Percentiles rank a stretch among this genome's conserved stretches.
Conservation (phyloP, 2,888 invertebrate species). For the Hyposoter didymator region DNA sequence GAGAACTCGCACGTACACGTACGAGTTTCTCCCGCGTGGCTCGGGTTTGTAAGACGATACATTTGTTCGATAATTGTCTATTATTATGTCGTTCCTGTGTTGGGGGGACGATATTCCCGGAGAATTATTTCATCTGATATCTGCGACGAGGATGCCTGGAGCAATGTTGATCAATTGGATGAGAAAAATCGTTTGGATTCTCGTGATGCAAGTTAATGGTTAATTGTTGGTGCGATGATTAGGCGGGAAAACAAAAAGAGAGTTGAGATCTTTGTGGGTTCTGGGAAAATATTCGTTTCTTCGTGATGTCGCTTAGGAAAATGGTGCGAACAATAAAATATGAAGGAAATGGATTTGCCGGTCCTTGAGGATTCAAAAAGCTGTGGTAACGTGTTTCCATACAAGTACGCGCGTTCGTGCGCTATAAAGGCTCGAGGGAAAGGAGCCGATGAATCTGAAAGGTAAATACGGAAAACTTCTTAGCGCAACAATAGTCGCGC, state of each 20-base stretch:
- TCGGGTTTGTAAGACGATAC: conserved; percentile 59
- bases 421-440: conserved; percentile 9
- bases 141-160: neutral
- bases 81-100: neutral
- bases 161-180: neutral
- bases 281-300: neutral
- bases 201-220: neutral
- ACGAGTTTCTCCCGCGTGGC: no score
- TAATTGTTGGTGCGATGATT: neutral
- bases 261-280: no score
- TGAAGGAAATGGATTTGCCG: conserved; percentile 36
- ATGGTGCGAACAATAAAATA: conserved; percentile 21
- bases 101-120: neutral
- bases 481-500: conserved; percentile 80
- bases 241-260: no score
- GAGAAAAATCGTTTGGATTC: neutral
- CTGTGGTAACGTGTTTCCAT: conserved; percentile 69
- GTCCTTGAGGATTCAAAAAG: conserved; percentile 79
- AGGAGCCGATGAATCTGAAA: conserved; percentile 51
- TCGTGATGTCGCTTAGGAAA: neutral
- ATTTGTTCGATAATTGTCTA: conserved; percentile 29
- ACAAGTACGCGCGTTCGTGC: conserved; percentile 28
- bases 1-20: neutral
- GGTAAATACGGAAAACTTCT: conserved; percentile 80
- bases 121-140: neutral